phyloP scores from a whole-genome alignment of 1,140 invertebrate species.

The Neodiprion lecontei region DNA sequence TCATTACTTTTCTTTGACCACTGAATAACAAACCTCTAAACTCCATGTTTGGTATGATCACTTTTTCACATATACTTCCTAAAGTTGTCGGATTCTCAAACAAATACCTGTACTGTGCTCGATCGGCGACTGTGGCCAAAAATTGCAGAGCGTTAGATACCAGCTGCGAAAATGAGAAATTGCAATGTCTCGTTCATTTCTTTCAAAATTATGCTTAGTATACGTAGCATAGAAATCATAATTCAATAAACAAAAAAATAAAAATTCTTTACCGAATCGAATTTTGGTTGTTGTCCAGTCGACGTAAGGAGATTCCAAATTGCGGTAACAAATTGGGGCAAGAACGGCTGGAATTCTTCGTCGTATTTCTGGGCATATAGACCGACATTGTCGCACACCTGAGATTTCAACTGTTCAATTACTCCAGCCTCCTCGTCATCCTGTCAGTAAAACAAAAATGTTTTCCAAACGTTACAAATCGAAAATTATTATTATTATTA shows the following conservation, averaged over 20 bases:
- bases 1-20: neutral
- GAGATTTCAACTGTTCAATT: conserved; percentile 89
- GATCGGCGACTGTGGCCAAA: conserved; percentile 91
- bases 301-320: conserved; percentile 90
- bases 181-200: conserved; percentile 27
- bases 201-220: conserved; percentile 14
- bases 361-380: conserved; percentile 98
- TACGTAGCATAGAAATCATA: conserved; percentile 5
- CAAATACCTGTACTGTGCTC: conserved; percentile 83
- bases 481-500: no score
- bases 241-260: conserved; percentile 10
- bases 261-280: conserved; percentile 78
- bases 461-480: no score
- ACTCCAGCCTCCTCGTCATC: conserved; percentile 90
- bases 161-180: conserved; percentile 68
- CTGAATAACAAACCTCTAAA: conserved; percentile 75
- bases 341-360: conserved; percentile 91
- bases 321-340: conserved; percentile 89
- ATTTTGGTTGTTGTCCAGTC: conserved; percentile 87
- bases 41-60: conserved; percentile 98
- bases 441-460: conserved; percentile 53
- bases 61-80: conserved; percentile 94
- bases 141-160: conserved; percentile 97
- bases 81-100: conserved; percentile 90
- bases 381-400: conserved; percentile 94